Conservation (phyloP, 1,140 invertebrate genomes). For the Drosophila triauraria region DNA sequence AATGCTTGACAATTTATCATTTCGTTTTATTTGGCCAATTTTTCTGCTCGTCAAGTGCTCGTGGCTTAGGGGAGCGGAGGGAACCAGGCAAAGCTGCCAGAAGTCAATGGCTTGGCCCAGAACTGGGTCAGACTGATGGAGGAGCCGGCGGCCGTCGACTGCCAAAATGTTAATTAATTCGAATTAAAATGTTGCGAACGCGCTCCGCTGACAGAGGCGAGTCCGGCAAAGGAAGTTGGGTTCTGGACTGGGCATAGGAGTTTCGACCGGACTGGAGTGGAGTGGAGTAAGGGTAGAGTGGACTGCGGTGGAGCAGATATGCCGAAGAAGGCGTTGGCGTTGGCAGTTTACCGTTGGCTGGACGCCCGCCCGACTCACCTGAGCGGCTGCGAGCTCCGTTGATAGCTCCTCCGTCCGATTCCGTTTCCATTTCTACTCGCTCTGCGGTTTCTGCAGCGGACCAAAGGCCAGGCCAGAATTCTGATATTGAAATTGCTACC, state of each 20-base stretch:
- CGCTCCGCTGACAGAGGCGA: conserved; percentile 40
- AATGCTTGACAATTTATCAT: conserved; percentile 73
- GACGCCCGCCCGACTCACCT: conserved; percentile 59
- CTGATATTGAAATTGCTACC: conserved; percentile 82
- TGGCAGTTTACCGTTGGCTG: conserved; percentile 74
- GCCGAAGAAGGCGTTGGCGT: conserved; percentile 73
- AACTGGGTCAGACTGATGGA: conserved; percentile 59
- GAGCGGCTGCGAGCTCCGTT: conserved; percentile 40
- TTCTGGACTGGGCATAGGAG: conserved; percentile 21
- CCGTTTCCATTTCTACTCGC: conserved; percentile 13
- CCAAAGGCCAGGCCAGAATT: conserved; percentile 75
- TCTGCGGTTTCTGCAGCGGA: conserved; percentile 57
- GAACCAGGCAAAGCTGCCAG: neutral
- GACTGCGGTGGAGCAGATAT: conserved; percentile 51
- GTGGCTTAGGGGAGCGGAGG: conserved; percentile 10
- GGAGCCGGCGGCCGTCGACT: conserved; percentile 39
- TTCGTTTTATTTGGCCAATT: conserved; percentile 45
- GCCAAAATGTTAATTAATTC: conserved; percentile 76
- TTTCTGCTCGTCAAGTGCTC: conserved; percentile 60
- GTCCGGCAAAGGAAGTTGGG: conserved; percentile 29
- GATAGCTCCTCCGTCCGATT: conserved; percentile 31
- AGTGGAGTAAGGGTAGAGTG: conserved; percentile 22
- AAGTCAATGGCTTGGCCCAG: conserved; percentile 60
- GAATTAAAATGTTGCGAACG: conserved; percentile 71
- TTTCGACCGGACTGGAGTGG: conserved; percentile 4